phyloP scores from a whole-genome alignment of 2,113 vertebrate genomes.

The Plectropomus leopardus region DNA sequence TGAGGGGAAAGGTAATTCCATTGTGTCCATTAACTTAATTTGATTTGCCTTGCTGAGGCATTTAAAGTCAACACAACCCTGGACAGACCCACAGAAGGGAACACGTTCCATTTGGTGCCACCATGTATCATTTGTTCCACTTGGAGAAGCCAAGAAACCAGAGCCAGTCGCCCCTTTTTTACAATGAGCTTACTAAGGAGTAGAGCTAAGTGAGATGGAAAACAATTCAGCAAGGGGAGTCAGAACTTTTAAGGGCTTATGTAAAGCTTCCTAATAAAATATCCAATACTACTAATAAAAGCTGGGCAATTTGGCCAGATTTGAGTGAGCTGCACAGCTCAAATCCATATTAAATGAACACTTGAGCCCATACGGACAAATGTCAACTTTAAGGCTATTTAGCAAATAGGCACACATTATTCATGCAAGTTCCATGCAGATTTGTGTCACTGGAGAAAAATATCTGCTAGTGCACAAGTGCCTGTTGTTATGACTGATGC shows the following conservation, averaged over 20 bases:
- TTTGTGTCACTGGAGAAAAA: conserved; percentile 48
- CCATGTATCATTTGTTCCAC: conserved; percentile 69
- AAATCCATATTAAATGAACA: conserved; percentile 56
- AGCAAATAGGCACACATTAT: conserved; percentile 65
- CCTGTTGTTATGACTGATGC: conserved; percentile 4
- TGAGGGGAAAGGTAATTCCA: conserved; percentile 1
- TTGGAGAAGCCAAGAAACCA: conserved; percentile 58
- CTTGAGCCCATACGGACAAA: conserved; percentile 31
- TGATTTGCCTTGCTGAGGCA: not conserved
- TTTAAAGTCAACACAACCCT: conserved; percentile 39
- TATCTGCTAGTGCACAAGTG: not conserved
- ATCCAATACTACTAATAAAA: conserved; percentile 56
- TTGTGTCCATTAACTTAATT: conserved; percentile 45
- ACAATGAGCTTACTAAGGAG: conserved; percentile 33
- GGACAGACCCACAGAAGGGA: conserved; percentile 20
- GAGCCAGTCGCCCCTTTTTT: conserved; percentile 23
- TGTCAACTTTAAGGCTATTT: conserved; percentile 52
- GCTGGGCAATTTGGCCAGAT: not conserved
- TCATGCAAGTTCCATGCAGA: conserved; percentile 68
- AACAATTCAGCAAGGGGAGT: conserved; percentile 50
- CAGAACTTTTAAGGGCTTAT: conserved; percentile 60
- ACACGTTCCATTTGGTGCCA: conserved; percentile 45
- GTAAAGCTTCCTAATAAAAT: conserved; percentile 62
- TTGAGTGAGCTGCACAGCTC: conserved; percentile 31
- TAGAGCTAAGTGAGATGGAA: conserved; percentile 43